Conservation (phyloP, 2,888 invertebrate genomes). For the Prionchulus punctatus region DNA sequence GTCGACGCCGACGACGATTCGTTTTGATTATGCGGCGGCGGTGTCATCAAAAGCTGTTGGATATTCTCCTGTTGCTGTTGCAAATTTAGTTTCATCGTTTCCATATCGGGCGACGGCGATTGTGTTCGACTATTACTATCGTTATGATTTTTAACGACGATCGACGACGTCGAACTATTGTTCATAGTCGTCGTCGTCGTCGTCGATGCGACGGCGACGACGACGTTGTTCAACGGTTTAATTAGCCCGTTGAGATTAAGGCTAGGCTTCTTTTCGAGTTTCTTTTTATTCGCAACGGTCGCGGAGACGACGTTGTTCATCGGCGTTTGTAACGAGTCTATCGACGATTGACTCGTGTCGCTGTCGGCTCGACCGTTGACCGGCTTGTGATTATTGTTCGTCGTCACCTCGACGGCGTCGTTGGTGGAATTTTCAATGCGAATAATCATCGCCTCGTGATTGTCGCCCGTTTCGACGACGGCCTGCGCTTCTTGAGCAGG, state of each 20-base stretch:
- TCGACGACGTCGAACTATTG: no score
- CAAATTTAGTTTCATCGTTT: constrained; percentile 10
- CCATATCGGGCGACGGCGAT: constrained; percentile 15
- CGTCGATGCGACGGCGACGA: no score
- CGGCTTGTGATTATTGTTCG: not conserved
- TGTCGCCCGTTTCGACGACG: constrained; percentile 12
- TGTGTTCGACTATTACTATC: no score
- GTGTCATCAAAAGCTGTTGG: constrained; percentile 13
- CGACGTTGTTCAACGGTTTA: no score
- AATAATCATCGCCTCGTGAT: constrained; percentile 23
- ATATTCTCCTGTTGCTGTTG: constrained; percentile 1
- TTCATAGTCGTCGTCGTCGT: no score
- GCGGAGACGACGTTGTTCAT: constrained; percentile 9
- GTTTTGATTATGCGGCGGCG: no score
- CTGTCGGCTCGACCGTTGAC: not conserved
- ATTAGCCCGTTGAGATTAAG: no score
- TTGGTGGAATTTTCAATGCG: constrained; percentile 21
- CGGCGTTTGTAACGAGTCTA: constrained; percentile 1
- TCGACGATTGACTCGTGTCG: no score
- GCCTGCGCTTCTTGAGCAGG: constrained; percentile 16
- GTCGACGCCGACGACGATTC: no score
- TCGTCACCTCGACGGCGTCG: no score
- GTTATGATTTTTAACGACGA: no score
- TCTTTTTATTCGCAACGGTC: constrained; percentile 11
- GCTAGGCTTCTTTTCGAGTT: no score